Evolutionary conservation across 2,797 vertebrate species (phyloP).

Genomic region (Masticophis lateralis): DNA sequence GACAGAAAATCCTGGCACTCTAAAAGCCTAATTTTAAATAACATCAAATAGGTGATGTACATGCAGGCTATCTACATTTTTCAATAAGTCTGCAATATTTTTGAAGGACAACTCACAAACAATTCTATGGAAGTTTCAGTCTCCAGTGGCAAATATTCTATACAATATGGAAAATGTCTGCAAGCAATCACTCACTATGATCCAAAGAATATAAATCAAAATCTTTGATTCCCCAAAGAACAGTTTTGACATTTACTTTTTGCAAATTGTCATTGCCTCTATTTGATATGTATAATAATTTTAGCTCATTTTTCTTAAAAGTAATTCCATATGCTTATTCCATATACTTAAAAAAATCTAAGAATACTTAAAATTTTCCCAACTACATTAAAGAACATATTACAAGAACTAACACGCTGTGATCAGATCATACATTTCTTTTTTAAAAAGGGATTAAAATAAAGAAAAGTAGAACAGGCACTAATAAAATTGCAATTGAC

Average conservation of each 20-base stretch:
- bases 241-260: not conserved
- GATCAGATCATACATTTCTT: not conserved
- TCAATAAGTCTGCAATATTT: not conserved
- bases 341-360: not conserved
- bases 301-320: not conserved
- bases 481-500: not conserved
- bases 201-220: not conserved
- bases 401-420: not conserved
- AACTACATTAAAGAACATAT: not conserved
- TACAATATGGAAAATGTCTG: not conserved
- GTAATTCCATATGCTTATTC: not conserved
- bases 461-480: not conserved
- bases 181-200: not conserved
- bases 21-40: not conserved
- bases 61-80: not conserved
- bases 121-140: not conserved
- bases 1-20: not conserved
- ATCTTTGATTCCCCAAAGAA: not conserved
- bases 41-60: not conserved
- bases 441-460: not conserved
- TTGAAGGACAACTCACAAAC: not conserved
- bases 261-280: not conserved
- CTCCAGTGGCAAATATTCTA: not conserved
- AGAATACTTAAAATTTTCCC: not conserved
- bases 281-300: not conserved